These are phyloP conservation scores for Coptodon rendalli DNA, from an alignment of 2,113 vertebrate species.

Conservation along the genomic window DNA sequence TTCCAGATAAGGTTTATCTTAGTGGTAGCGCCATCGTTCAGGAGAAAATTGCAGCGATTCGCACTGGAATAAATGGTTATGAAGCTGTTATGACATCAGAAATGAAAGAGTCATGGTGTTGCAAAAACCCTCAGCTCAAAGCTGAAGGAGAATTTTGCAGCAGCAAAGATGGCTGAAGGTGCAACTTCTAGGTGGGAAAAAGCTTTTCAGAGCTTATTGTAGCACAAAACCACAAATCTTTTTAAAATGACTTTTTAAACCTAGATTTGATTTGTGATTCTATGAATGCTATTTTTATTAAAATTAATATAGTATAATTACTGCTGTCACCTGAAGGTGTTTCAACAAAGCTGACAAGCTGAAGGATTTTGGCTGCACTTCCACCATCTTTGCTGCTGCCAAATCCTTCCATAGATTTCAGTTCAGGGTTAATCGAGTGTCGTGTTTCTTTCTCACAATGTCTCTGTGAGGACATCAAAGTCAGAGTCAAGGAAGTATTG, in stretches of 20 bases:
- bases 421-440: background rate
- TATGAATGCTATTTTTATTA: background rate
- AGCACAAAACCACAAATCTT: background rate
- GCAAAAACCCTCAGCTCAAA: accelerated
- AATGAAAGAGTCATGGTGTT: background rate
- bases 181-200: background rate
- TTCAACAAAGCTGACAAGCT: background rate
- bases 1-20: background rate
- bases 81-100: background rate
- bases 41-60: background rate
- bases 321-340: background rate
- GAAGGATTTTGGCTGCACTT: background rate
- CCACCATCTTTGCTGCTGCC: background rate
- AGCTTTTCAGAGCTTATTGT: background rate
- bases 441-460: accelerated
- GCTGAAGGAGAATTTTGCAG: background rate
- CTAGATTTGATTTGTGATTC: background rate
- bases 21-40: accelerated
- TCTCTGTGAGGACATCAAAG: accelerated
- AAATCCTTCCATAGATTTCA: background rate
- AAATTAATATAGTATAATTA: background rate
- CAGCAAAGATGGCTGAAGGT: background rate
- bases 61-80: background rate
- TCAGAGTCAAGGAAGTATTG: background rate
- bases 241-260: background rate